Conservation (phyloP, 2,888 invertebrate genomes). For the Mongoloraphidia duomilia region DNA sequence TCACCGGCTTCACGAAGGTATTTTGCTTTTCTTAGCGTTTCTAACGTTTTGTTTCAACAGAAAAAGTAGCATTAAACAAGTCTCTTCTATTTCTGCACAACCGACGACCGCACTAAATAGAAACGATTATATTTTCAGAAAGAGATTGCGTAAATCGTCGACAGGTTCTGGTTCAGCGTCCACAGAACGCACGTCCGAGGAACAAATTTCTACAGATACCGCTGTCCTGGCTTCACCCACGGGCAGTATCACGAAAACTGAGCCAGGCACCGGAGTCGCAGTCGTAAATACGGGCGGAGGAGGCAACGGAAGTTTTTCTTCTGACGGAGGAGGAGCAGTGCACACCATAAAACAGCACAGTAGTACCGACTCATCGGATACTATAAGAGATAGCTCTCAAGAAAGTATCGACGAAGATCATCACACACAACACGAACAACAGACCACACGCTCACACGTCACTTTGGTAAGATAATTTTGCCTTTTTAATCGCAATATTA, state of each 20-base stretch:
- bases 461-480: slow-evolving; percentile 23
- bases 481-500: neutral
- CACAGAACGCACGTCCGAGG: slow-evolving; percentile 37
- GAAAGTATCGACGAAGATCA: slow-evolving; percentile 35
- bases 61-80: no score
- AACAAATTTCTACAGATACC: slow-evolving; percentile 34
- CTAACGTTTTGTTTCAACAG: no score
- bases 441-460: slow-evolving; percentile 23
- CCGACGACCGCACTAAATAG: no score
- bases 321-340: slow-evolving; percentile 18
- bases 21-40: neutral
- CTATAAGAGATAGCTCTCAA: slow-evolving; percentile 36
- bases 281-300: neutral
- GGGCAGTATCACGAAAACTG: slow-evolving; percentile 28
- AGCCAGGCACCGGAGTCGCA: slow-evolving; percentile 18
- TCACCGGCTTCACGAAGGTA: slow-evolving; percentile 33
- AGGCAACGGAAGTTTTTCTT: slow-evolving; percentile 17
- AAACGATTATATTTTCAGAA: slow-evolving; percentile 28
- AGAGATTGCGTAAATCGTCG: slow-evolving; percentile 49
- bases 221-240: slow-evolving; percentile 33
- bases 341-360: slow-evolving; percentile 23
- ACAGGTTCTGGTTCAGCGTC: slow-evolving; percentile 42
- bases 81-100: no score
- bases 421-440: slow-evolving; percentile 3
- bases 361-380: slow-evolving; percentile 29